Base-by-base conservation (phyloP, 1,140 invertebrate genomes). In the Pissodes strobi region DNA sequence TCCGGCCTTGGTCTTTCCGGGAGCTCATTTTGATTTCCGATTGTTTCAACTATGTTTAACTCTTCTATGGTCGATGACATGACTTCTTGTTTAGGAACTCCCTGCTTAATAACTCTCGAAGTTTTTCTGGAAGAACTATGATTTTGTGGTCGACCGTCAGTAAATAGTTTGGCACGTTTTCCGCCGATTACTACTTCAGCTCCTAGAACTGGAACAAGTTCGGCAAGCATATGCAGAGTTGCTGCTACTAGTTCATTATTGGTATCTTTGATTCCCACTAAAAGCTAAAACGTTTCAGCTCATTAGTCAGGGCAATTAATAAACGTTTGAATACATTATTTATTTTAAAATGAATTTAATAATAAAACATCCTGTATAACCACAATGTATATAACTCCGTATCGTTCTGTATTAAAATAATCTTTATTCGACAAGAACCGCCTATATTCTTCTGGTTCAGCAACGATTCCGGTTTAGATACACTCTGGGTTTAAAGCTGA, bases 161-260 rank as follows among this genome's bases (percentile, higher is more conserved):
- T 89, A 71, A 95, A 95, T 37, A 92, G 80, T 77, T 88, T 89
- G 0, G 84, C 84, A 55, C 92, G 82, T 69, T 89, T 88, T 0
- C 90, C 89, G 10, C 92, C 91, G 41, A 95, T 88, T 0, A 95
- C 91, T 15, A 85, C 82, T 0, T 87, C 84, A 13, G 90, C 87
- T 30, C 92, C 93, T 17, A 95, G 78, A 59, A 94, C 85, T 1
- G 90, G 89, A 18, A 95, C 88, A 34, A 95, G 74, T 74, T 92
- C 88, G 34, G 92, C 90, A 23, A 95, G 77, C 53, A 88, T 89
- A 41, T 85, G 82, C 34, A 95, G 75, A 4, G 92, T 94, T 55
- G 86, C 85, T 19, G 88, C 84, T 0, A 94, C 93, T 41, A 95
- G 77, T 27, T 83, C 80, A 74, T 95, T 90, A 75, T 92, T 88